These are phyloP conservation scores for Neomorphus geoffroyi DNA, from an alignment of 2,797 vertebrate genomes.

Conservation along the genomic window DNA sequence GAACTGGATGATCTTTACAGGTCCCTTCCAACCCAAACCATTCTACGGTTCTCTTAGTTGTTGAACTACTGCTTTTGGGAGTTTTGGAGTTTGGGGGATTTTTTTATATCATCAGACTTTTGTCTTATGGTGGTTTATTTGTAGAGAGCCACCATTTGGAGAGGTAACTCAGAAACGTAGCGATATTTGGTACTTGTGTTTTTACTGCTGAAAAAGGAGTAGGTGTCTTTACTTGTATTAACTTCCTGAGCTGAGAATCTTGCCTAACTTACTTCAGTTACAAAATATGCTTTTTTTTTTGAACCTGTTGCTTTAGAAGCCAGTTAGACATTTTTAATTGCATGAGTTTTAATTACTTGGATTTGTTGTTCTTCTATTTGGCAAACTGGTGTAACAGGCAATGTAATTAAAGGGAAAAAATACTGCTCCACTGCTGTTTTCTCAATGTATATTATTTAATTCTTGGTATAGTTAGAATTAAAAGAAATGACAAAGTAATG, in stretches of 20 bases:
- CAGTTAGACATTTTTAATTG: not conserved
- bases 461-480: not conserved
- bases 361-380: not conserved
- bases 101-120: not conserved
- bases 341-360: not conserved
- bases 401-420: not conserved
- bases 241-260: not conserved
- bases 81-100: too few species aligned
- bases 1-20: too few species aligned
- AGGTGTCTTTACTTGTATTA: not conserved
- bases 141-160: not conserved
- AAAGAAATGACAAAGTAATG: not conserved
- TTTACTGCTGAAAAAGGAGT: not conserved
- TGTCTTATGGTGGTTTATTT: not conserved
- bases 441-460: constrained; percentile 1
- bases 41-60: not conserved
- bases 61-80: not conserved
- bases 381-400: not conserved
- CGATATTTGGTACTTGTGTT: not conserved
- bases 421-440: not conserved
- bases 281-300: not conserved
- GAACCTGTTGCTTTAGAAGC: not conserved
- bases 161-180: not conserved
- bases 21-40: too few species aligned
- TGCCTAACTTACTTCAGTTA: not conserved